Evolutionary conservation across 1,140 invertebrate genomes (phyloP).

Genomic region (Achroia grisella): DNA sequence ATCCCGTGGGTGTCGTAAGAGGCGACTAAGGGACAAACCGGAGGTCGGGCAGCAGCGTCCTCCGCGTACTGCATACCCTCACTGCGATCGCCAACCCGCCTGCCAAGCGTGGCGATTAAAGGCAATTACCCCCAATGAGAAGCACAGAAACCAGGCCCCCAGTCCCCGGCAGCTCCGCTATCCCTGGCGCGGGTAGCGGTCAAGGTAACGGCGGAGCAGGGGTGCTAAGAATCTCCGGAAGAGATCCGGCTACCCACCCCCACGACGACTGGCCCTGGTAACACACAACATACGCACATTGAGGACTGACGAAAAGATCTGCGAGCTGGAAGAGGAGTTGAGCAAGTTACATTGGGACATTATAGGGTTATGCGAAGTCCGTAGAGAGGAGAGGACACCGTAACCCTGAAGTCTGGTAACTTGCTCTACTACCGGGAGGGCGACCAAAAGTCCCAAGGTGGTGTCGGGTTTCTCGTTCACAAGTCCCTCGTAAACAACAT

Average conservation of each 20-base stretch:
- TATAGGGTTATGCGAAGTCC: slow-evolving; percentile 1
- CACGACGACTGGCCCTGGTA: neutral
- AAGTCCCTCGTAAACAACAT: neutral
- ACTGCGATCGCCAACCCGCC: too few relatives aligned
- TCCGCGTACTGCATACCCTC: too few relatives aligned
- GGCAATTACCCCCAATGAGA: too few relatives aligned
- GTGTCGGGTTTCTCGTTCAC: too few relatives aligned
- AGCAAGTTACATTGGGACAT: slow-evolving; percentile 2
- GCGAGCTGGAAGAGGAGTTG: slow-evolving; percentile 2
- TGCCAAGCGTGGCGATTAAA: too few relatives aligned
- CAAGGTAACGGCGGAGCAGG: slow-evolving; percentile 1
- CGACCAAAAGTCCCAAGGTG: neutral
- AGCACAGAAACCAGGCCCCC: too few relatives aligned
- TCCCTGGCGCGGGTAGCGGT: slow-evolving; percentile 1
- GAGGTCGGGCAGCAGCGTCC: too few relatives aligned
- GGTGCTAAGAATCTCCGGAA: slow-evolving; percentile 10
- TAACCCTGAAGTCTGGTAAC: neutral
- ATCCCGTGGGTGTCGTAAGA: too few relatives aligned
- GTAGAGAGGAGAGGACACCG: neutral
- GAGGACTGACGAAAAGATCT: neutral
- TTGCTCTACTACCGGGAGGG: neutral
- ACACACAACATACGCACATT: slow-evolving; percentile 2
- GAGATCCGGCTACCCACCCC: neutral
- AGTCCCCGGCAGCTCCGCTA: slow-evolving; percentile 2
- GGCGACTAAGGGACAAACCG: too few relatives aligned